These are phyloP conservation scores for Gibbula magus DNA, from an alignment of 2,888 invertebrate species.

Conservation along the genomic window DNA sequence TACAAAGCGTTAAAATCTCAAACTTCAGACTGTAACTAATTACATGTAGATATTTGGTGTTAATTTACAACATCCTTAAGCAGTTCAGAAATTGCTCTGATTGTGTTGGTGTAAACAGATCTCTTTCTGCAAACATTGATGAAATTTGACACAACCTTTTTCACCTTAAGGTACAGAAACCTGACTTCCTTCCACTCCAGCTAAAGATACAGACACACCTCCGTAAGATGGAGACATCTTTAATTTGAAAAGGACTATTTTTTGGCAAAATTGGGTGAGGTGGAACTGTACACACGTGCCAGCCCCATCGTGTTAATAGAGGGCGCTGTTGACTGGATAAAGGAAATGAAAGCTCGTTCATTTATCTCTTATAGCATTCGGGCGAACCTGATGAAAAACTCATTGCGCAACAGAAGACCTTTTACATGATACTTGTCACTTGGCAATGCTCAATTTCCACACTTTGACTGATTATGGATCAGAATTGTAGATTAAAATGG, in stretches of 20 bases:
- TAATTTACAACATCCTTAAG: too few relatives aligned
- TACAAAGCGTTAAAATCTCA: too few relatives aligned
- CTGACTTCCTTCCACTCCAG: neutral
- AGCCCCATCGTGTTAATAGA: neutral
- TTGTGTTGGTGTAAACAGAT: neutral
- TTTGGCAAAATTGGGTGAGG: neutral
- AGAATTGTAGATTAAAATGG: too few relatives aligned
- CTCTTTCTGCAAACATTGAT: neutral
- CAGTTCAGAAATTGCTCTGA: too few relatives aligned
- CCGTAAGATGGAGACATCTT: neutral
- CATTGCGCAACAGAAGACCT: too few relatives aligned
- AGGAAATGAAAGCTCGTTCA: neutral
- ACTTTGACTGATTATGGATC: too few relatives aligned
- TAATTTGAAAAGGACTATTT: neutral
- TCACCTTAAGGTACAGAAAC: neutral
- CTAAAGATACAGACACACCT: neutral
- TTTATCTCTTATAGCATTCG: too few relatives aligned
- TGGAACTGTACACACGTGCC: neutral
- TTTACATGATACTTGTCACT: too few relatives aligned
- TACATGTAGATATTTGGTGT: too few relatives aligned
- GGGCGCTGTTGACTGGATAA: neutral
- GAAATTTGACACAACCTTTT: constrained; percentile 7
- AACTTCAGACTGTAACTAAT: too few relatives aligned
- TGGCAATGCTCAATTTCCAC: too few relatives aligned
- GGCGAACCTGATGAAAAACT: too few relatives aligned